Base-by-base conservation (phyloP, 2,797 vertebrate species). In the Sparidentex hasta region DNA sequence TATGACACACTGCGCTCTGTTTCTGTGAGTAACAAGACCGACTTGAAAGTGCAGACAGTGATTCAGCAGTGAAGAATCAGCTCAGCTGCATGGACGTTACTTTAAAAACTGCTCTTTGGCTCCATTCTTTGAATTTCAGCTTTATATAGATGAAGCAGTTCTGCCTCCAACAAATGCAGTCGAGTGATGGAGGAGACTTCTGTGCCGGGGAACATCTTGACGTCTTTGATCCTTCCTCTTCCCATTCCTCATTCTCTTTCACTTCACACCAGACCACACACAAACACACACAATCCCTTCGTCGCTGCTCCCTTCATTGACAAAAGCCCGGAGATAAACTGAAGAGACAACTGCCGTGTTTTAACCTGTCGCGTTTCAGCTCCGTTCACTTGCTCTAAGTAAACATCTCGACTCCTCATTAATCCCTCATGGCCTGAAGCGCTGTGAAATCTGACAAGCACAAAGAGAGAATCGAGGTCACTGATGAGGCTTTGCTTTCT, bases 371-470 rank as follows among this genome's bases (percentile, higher is more conserved):
- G 84, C 79, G 89, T 83, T 54, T 71, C 48, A 79, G 78, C 65
- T 87, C 61, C 80, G 70, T 90, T 89, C 71, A 76, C 87, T 82
- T 67, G 69, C 84, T 85, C 81, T 85, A 76, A 86, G 83, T 89
- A 92, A 93, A 94, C 88, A 88, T 46, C 73, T 87, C 76, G 25
- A 16, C 80, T 84, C 21, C 77, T 89, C 80, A 89, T 90, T 86
- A 88, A 91, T 88, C 88, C 81, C 62, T 74, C 38, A 71, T 59
- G 73, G 71, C 76, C 71, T 51, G 64, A 48, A 58, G 84, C 56
- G 0, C 68, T 25, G 65, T 72, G 78, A 71, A 69, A 73, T 74
- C 82, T 81, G 81, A 86, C 86, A 62, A 72, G 78, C 29, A 50
- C 71, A 72, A 79, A 64, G 80, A 69, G 59, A 48, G n/a, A 59